Percentiles rank a stretch among this genome's conserved stretches.
Evolutionary conservation across 37 sponge, comb jelly and placozoan species (phyloP).

Genomic region (Ephydatia muelleri): DNA sequence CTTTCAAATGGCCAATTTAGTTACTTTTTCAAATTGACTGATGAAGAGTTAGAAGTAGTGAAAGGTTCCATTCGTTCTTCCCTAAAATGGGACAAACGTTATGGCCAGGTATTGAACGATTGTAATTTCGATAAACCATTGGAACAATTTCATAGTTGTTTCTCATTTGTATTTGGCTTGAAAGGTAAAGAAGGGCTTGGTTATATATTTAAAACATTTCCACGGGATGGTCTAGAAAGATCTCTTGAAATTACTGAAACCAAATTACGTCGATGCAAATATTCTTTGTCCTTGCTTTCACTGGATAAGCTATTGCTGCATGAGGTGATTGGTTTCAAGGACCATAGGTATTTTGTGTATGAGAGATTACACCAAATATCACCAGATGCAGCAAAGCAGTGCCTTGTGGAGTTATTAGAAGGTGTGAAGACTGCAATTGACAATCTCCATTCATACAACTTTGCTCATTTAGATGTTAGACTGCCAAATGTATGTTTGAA

Average conservation of each 20-base stretch:
- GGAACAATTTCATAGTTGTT: neutral
- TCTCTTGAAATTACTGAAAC: neutral
- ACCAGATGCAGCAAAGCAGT: neutral
- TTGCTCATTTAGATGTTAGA: constrained; percentile 1
- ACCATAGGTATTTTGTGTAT: constrained; percentile 1
- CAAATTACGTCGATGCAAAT: neutral
- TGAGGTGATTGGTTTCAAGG: constrained; percentile 1
- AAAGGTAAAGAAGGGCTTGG: constrained; percentile 1
- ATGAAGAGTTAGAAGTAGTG: neutral
- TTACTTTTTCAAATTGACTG: neutral
- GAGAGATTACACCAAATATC: constrained; percentile 1
- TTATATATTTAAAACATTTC: neutral
- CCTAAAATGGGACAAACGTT: neutral
- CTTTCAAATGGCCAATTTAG: neutral
- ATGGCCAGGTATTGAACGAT: neutral
- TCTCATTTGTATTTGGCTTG: constrained; percentile 1
- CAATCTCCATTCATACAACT: neutral
- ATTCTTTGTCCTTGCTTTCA: neutral
- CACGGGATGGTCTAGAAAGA: neutral
- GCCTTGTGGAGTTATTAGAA: neutral
- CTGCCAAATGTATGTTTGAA: constrained; percentile 1
- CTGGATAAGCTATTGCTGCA: neutral
- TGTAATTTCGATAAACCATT: neutral
- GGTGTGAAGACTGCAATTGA: neutral
- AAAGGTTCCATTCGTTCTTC: neutral